phyloP scores from a whole-genome alignment of 2,797 vertebrate species.

The Antrozous pallidus region DNA sequence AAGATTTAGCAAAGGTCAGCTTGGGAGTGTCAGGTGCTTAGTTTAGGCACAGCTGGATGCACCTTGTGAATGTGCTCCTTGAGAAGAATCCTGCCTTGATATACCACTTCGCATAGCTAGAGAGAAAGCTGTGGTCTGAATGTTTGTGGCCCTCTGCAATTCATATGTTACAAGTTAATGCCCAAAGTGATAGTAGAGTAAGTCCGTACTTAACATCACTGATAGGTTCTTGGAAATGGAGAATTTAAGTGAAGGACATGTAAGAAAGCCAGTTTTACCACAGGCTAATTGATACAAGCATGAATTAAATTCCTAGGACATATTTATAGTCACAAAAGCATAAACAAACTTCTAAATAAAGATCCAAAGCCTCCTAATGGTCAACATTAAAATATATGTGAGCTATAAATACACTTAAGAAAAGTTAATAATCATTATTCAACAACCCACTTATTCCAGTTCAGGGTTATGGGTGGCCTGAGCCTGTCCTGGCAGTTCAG shows the following conservation, averaged over 20 bases:
- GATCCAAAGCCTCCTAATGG: background rate
- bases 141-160: background rate
- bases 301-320: background rate
- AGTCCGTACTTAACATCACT: background rate
- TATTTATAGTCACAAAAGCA: background rate
- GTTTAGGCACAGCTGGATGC: background rate
- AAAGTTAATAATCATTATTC: background rate
- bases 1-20: background rate
- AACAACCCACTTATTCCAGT: background rate
- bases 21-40: background rate
- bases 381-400: background rate
- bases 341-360: background rate
- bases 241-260: background rate
- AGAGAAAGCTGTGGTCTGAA: background rate
- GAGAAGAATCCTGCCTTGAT: background rate
- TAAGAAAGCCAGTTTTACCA: background rate
- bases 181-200: background rate
- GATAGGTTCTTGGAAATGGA: background rate
- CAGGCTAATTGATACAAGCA: background rate
- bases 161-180: background rate
- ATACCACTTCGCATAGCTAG: background rate
- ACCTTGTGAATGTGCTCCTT: background rate
- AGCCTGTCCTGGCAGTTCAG: background rate
- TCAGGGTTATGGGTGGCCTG: background rate
- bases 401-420: background rate